Percentiles rank a stretch among this genome's conserved stretches.
Conservation (phyloP, 2,888 invertebrate species). For the Drosophila anceps region DNA sequence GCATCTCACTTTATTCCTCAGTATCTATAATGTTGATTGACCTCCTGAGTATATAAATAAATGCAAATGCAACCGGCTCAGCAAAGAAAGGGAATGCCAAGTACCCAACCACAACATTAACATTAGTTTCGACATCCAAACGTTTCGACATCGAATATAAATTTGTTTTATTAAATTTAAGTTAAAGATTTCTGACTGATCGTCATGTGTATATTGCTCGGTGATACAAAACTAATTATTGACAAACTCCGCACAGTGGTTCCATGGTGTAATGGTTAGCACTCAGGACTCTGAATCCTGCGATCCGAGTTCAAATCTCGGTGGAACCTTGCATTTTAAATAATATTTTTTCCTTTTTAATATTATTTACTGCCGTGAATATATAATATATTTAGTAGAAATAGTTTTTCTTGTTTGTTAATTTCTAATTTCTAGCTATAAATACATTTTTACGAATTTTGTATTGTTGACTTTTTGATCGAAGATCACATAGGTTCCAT, state of each 20-base stretch:
- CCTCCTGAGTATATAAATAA: no score
- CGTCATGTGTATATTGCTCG: background rate
- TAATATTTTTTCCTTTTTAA: conserved; percentile 15
- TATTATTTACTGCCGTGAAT: background rate
- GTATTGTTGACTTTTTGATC: conserved; percentile 4
- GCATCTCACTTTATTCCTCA: no score
- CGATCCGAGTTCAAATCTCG: conserved; percentile 86
- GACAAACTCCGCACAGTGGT: conserved; percentile 63
- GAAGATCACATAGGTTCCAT: conserved; percentile 84
- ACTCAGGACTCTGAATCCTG: conserved; percentile 87
- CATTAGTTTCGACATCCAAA: no score
- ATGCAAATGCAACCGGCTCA: no score
- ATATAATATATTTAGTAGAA: background rate
- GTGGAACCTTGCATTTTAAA: conserved; percentile 83
- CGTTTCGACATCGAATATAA: background rate
- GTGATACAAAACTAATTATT: conserved; percentile 27
- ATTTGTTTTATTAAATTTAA: background rate
- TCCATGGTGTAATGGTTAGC: conserved; percentile 87
- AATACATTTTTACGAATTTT: no score
- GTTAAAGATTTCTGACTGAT: background rate
- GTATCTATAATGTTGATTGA: no score
- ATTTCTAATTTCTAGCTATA: background rate
- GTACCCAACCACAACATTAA: no score
- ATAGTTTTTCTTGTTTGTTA: background rate
- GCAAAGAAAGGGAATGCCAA: no score